Base-by-base conservation (phyloP, 2,113 vertebrate genomes). In the Perccottus glenii region DNA sequence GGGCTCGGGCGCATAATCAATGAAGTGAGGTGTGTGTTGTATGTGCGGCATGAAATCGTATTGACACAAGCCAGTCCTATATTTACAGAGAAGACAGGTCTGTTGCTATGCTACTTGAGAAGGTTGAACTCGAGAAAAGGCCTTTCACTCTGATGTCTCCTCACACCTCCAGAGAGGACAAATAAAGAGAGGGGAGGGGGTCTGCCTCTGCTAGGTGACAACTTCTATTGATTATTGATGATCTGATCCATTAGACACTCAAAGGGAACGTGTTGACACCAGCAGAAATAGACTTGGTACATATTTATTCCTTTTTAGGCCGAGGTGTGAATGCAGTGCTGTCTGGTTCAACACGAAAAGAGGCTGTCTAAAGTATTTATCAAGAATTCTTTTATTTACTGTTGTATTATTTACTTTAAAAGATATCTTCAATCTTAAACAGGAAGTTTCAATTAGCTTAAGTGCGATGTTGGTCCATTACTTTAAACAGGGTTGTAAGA, bases 31-130 rank as follows among this genome's bases (percentile, higher is more conserved):
- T 86, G 90, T 84, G 88, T 78, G 84, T 83, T 88, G 91, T 87
- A 86, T 86, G 86, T 86, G 84, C 78, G 75, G 87, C 63, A 64
- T 87, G 53, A 55, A 83, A 81, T 83, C 61, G 68, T 73, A 86
- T 82, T 90, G 85, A 83, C 81, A 80, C 72, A 91, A 87, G 85
- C 87, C 87, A 85, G 81, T 86, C 90, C 92, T 92, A 92, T 93
- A 92, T 93, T 92, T 92, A 91, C 88, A 88, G 86, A 72, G 81
- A 75, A 87, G 86, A 88, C 80, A 86, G 78, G 85, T 90, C 88
- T 92, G 92, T 93, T 92, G 90, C 93, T 92, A 92, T 88, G 91
- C 91, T 90, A 78, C 85, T 79, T 80, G 81, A 91, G 87, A 87
- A 90, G 77, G 79, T 75, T 80, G 89, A 83, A 78, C 70, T 73